Evolutionary conservation across 1,140 invertebrate species (phyloP), one percentile per base, ranked within the genome.

Genomic region (Dendrolimus punctatus): DNA sequence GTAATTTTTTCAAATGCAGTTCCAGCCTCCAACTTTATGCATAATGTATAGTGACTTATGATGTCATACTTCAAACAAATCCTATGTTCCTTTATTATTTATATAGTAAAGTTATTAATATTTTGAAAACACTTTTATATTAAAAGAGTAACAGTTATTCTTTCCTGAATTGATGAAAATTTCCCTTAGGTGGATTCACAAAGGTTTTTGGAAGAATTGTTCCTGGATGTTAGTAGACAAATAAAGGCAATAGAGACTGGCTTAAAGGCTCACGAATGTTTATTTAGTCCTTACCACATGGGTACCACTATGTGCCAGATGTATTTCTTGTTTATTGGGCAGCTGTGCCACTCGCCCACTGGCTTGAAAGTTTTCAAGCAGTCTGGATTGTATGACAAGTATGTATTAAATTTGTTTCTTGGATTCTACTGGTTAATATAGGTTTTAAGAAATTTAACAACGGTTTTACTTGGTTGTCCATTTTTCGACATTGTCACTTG

Each of bases 291-390:
- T 0, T 91, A 93, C 56, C 93, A 95, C 73, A 92, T 99, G 88
- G 90, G 91, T 49, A 95, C 92, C 60, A 97, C 95, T 5, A 93
- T 96, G 75, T 95, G 95, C 76, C 96, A 98, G 78, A 93, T 94
- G 79, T 99, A 99, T 87, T 99, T 99, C 77, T 87, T 99, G 3
- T 95, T 98, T 68, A 91, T 99, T 49, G 97, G 97, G 2, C 92
- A 95, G 59, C 88, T 98, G 52, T 95, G 93, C 57, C 92, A 92
- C 47, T 91, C 91, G n/a, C 86, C 88, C 42, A 90, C 91, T 48
- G 96, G 96, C 1, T 87, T 93, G 39, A 89, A 89, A 51, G 87
- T 93, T 54, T 90, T 98, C 8, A 93, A 95, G 46, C 92, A 92
- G 58, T 92, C 93, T 9, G 91, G 92, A 47, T 89, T 98, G 51